Base-by-base conservation (phyloP, 2,797 vertebrate genomes). In the Pogoniulus pusillus region DNA sequence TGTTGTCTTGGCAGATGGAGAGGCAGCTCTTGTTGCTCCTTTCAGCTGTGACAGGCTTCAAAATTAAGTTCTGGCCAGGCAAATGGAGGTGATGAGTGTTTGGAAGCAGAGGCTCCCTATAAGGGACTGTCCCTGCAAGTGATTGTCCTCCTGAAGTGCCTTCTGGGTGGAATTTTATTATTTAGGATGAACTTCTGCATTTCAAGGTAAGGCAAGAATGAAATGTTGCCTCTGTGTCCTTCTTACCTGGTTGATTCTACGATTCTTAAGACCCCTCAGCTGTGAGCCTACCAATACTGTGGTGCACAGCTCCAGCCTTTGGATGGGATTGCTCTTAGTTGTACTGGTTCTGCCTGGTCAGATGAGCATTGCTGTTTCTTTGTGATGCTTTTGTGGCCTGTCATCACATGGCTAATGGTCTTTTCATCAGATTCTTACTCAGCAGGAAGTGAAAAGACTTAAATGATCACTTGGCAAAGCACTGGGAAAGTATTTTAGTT, bases 211-310 rank as follows among this genome's bases (percentile, higher is more conserved):
- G 59, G 19, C 74, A 41, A 3, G 1, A 3, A 16, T n/a, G 64
- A 43, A 76, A 68, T 9, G 32, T 7, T 3, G 1, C 13, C 30
- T 39, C 27, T 55, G 29, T 16, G 30, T 12, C 41, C 35, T n/a
- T n/a, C n/a, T n/a, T n/a, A n/a, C n/a, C n/a, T n/a, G n/a, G n/a
- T n/a, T n/a, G n/a, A n/a, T n/a, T n/a, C n/a, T n/a, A n/a, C n/a
- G n/a, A n/a, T n/a, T n/a, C n/a, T 3, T 0, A 3, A 34, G 30
- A 8, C 7, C 2, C 15, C 1, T 27, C 41, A 34, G 32, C 65
- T 79, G 15, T n/a, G 62, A 34, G 51, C 0, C 13, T 6, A 6
- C 11, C 1, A 4, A 9, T 47, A 72, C 51, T 3, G 1, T 8
- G 58, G 34, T 11, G 39, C 16, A 3, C 53, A 47, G 32, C 18